Percentiles rank a stretch among this genome's conserved stretches.
phyloP scores from a whole-genome alignment of 2,113 vertebrate genomes.

The Heterotilapia buettikoferi region DNA sequence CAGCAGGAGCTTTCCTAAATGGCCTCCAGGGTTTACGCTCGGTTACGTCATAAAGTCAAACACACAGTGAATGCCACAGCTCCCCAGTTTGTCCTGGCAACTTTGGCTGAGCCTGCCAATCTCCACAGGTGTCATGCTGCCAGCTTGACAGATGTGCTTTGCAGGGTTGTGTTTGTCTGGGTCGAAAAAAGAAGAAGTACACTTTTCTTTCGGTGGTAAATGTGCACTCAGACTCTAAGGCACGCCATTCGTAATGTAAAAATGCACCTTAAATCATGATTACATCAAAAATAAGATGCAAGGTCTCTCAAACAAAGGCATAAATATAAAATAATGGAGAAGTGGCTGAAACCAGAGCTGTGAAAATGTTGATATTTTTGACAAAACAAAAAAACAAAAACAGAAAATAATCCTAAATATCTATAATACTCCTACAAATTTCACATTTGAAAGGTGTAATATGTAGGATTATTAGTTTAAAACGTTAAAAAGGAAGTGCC shows the following conservation, averaged over 20 bases:
- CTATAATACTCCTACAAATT: not conserved
- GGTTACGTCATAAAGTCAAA: conserved; percentile 19
- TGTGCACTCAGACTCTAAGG: not conserved
- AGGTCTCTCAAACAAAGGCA: not conserved
- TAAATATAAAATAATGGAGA: not conserved
- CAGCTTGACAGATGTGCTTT: not conserved
- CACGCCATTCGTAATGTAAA: not conserved
- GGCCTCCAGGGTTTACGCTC: conserved; percentile 20
- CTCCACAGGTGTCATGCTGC: conserved; percentile 21
- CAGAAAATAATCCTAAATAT: not conserved
- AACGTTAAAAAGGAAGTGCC: not conserved
- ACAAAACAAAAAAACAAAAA: not conserved
- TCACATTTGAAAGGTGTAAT: not conserved
- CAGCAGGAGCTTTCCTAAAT: conserved; percentile 15
- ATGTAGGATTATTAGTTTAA: not conserved
- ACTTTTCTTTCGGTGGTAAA: not conserved
- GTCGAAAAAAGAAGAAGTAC: not conserved
- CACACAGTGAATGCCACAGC: not conserved
- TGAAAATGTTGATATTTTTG: not conserved
- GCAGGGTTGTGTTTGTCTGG: not conserved
- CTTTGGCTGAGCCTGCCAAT: not conserved
- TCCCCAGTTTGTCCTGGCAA: not conserved
- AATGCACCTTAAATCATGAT: not conserved
- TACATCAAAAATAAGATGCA: not conserved
- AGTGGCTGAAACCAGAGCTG: not conserved